Conservation (phyloP, 2,797 vertebrate species). For the Lophotriccus pileatus region DNA sequence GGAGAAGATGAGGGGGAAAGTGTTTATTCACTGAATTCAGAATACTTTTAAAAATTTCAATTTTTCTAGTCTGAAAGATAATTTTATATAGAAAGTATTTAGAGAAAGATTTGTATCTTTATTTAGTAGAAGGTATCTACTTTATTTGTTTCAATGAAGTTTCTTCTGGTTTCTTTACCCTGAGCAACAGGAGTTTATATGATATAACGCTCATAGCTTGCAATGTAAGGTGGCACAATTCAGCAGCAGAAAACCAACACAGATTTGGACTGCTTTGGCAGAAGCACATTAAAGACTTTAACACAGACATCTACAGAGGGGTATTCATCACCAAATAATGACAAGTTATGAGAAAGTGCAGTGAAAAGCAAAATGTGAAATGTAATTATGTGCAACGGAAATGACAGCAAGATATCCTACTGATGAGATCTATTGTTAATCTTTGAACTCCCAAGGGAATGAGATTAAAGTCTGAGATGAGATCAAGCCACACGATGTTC, state of each 20-base stretch:
- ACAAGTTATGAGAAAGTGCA: background rate
- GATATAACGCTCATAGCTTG: background rate
- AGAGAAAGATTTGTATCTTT: background rate
- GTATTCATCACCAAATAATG: background rate
- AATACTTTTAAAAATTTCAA: background rate
- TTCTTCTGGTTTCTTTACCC: background rate
- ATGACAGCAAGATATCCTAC: background rate
- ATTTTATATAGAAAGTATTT: background rate
- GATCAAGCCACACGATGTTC: background rate
- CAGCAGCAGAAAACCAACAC: background rate
- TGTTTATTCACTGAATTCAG: background rate
- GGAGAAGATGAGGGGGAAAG: background rate
- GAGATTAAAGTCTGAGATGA: background rate
- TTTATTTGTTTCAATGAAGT: background rate
- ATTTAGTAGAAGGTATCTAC: background rate
- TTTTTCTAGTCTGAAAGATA: background rate
- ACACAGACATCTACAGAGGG: background rate
- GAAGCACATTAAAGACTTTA: background rate
- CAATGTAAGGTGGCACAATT: background rate
- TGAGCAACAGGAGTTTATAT: background rate
- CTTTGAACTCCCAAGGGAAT: background rate
- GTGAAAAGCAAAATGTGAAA: background rate
- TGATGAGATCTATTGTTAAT: background rate
- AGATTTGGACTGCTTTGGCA: background rate
- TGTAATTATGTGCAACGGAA: background rate